phyloP scores from a whole-genome alignment of 2,888 invertebrate species.

The Eupeodes latifasciatus region DNA sequence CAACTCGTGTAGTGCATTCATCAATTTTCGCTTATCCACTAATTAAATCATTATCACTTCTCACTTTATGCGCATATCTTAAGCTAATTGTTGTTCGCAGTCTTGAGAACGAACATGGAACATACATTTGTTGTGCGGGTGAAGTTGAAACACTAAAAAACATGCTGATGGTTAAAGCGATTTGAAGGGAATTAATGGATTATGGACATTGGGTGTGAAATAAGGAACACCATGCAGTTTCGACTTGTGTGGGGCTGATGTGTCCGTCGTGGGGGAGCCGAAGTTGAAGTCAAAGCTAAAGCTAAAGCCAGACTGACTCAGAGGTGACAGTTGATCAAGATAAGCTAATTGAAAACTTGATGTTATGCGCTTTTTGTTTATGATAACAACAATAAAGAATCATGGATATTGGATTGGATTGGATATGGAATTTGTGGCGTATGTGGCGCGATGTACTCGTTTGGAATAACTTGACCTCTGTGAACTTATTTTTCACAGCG shows the following conservation, averaged over 20 bases:
- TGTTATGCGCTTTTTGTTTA: constrained; percentile 17
- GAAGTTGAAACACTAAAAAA: constrained; percentile 16
- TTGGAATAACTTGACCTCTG: constrained; percentile 35
- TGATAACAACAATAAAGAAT: constrained; percentile 13
- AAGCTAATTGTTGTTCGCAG: constrained; percentile 65
- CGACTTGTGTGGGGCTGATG: not conserved
- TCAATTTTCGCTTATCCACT: constrained; percentile 72
- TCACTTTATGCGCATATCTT: constrained; percentile 69
- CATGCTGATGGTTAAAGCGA: constrained; percentile 57
- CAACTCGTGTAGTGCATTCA: constrained; percentile 57
- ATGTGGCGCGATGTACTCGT: too few species aligned
- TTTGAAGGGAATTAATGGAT: constrained; percentile 61
- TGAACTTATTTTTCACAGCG: constrained; percentile 4
- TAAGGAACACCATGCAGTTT: constrained; percentile 21
- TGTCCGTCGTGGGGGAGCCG: not conserved
- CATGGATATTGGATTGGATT: not conserved
- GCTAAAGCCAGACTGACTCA: not conserved
- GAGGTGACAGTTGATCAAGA: constrained; percentile 36
- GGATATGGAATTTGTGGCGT: too few species aligned
- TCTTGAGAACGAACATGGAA: constrained; percentile 58
- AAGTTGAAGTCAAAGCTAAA: too few species aligned
- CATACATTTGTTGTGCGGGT: constrained; percentile 71
- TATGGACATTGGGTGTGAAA: constrained; percentile 49
- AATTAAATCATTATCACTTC: constrained; percentile 74
- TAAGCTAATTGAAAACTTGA: constrained; percentile 44